Base-by-base conservation (phyloP, 1,140 invertebrate genomes). In the Lepidotrigona ventralis region DNA sequence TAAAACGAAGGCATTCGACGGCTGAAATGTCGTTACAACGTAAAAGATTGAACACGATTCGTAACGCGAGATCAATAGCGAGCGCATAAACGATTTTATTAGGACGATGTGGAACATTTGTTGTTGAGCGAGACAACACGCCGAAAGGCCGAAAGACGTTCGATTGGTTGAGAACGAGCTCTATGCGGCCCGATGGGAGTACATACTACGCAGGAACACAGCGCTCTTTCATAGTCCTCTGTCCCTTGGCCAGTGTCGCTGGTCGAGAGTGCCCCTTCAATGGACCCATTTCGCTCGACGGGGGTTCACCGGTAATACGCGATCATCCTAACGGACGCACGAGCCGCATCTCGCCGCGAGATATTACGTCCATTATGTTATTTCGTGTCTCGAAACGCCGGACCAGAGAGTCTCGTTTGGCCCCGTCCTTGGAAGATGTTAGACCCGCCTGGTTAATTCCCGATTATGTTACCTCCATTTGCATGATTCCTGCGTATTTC, bases 281-380 rank as follows among this genome's bases (percentile, higher is more conserved):
- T 88, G 87, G 86, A 88, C 83, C 83, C 86, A 88, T 88, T 88
- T 88, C 86, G 51, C 87, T 79, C 87, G 2, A 69, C 86, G 79
- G 87, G 87, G 86, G 84, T 84, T 87, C 87, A 88, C 79, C 86
- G 85, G 87, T 88, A 88, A 88, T 88, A 82, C 87, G 87, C 83
- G 84, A 88, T 88, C 86, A 88, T 88, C 87, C 83, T 73, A 72
- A 88, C 86, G 79, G 69, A 82, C 87, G 86, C 54, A 79, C 71
- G 70, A 79, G 86, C 53, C 75, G 83, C 83, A 81, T 66, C 85
- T 87, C 86, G 51, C 79, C 71, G 75, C 76, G 86, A 87, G 86
- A 87, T 83, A 81, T 81, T 64, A 77, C 78, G 78, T 84, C 82
- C 85, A 86, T 87, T 88, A 88, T 26, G 54, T 77, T 82, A 58